Percentiles rank a stretch among this genome's conserved stretches.
phyloP scores from a whole-genome alignment of 2,797 vertebrate species.

The Sebastes alutus region DNA sequence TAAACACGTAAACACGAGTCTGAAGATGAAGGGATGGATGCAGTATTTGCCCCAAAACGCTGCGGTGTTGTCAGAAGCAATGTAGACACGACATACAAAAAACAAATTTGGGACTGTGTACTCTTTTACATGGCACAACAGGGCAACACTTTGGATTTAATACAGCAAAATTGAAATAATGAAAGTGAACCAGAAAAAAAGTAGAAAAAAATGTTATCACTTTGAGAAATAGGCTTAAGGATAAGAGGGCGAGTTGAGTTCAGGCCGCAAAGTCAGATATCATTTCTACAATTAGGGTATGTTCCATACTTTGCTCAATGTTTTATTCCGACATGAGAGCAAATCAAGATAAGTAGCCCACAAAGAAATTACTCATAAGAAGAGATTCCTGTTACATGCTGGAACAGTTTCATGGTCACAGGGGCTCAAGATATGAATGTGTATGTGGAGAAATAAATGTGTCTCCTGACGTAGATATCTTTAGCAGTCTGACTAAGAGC shows the following conservation, averaged over 20 bases:
- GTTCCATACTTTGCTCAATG: conserved; percentile 30
- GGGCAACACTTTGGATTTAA: conserved; percentile 38
- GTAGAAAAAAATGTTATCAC: conserved; percentile 17
- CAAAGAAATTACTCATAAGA: conserved; percentile 54
- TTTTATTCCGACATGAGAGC: conserved; percentile 52
- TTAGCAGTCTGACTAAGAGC: conserved; percentile 58
- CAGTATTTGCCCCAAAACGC: conserved; percentile 15
- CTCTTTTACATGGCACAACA: conserved; percentile 21
- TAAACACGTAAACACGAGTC: conserved; percentile 29
- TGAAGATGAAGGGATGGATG: conserved; percentile 23
- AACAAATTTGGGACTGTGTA: background rate
- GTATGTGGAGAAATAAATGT: conserved; percentile 36
- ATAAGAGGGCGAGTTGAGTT: conserved; percentile 21
- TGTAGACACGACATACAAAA: conserved; percentile 4
- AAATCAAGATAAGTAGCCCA: conserved; percentile 72
- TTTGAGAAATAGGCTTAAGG: conserved; percentile 49
- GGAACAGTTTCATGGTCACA: conserved; percentile 47
- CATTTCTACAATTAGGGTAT: conserved; percentile 57
- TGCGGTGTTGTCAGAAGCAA: conserved; percentile 28
- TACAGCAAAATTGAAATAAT: conserved; percentile 60
- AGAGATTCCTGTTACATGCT: conserved; percentile 42
- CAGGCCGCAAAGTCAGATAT: conserved; percentile 46
- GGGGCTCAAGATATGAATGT: conserved; percentile 47
- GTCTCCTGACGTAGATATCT: conserved; percentile 59
- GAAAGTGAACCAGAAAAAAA: conserved; percentile 41